Conservation (phyloP, 2,113 vertebrate genomes). For the Poecilia latipinna region DNA sequence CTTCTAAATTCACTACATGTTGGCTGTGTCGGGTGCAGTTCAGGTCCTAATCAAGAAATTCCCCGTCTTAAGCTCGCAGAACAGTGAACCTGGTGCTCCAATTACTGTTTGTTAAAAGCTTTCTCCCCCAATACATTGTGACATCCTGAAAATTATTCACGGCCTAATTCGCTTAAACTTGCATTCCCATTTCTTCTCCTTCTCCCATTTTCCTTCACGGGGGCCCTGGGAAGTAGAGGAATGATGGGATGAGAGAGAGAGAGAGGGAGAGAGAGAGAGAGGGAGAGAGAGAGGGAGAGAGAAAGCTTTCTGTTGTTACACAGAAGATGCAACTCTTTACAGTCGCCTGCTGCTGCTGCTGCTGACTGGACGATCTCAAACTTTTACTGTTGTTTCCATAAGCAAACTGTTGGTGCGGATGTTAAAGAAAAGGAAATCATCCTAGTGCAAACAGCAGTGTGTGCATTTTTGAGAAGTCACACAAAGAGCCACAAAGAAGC, state of each 20-base stretch:
- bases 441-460: constrained; percentile 34
- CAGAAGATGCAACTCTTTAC: constrained; percentile 26
- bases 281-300: constrained; percentile 22
- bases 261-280: too few relatives aligned
- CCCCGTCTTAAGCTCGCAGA: constrained; percentile 36
- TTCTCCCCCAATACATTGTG: constrained; percentile 68
- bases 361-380: constrained; percentile 56
- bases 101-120: constrained; percentile 61
- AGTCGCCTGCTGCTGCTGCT: constrained; percentile 22
- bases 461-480: constrained; percentile 9
- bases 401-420: constrained; percentile 33
- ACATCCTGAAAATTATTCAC: constrained; percentile 74
- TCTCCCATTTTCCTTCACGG: constrained; percentile 16
- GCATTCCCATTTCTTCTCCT: constrained; percentile 59
- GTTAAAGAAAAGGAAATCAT: constrained; percentile 13
- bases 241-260: constrained; percentile 40
- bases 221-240: constrained; percentile 47
- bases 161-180: constrained; percentile 70
- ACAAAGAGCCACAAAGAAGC: not conserved
- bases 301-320: constrained; percentile 43
- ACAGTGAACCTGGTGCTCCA: constrained; percentile 59
- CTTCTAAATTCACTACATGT: constrained; percentile 6
- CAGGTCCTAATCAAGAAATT: constrained; percentile 51
- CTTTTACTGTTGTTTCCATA: constrained; percentile 59
- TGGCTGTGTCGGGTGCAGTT: constrained; percentile 8